Evolutionary conservation across 2,113 vertebrate genomes (phyloP).

Genomic region (Poeciliopsis prolifica): DNA sequence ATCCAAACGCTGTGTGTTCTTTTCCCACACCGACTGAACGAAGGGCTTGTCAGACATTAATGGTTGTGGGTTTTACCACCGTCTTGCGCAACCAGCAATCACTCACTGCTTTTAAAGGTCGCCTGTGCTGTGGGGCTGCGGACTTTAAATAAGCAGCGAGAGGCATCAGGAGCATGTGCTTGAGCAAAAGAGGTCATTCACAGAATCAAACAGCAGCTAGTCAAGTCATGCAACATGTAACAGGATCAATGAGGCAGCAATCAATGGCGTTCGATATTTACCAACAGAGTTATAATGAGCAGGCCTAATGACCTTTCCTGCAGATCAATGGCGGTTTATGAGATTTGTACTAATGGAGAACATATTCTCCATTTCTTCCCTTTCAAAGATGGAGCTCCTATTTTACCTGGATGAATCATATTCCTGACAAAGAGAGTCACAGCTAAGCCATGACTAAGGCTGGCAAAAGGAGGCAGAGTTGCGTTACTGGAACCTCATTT

Average conservation of each 20-base stretch:
- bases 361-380: not conserved
- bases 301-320: slow-evolving; percentile 3
- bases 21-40: slow-evolving; percentile 5
- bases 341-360: slow-evolving; percentile 8
- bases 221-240: slow-evolving; percentile 8
- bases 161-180: not conserved
- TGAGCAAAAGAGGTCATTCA: not conserved
- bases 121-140: slow-evolving; percentile 14
- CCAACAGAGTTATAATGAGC: slow-evolving; percentile 17
- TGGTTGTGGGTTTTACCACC: slow-evolving; percentile 10
- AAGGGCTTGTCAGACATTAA: not conserved
- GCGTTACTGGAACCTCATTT: not conserved
- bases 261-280: slow-evolving; percentile 17
- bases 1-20: not conserved
- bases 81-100: slow-evolving; percentile 29
- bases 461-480: not conserved
- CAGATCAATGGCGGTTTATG: slow-evolving; percentile 17
- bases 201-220: slow-evolving; percentile 5
- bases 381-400: not conserved
- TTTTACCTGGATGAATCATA: not conserved
- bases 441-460: slow-evolving; percentile 2
- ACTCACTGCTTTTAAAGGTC: slow-evolving; percentile 47
- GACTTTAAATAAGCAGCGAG: slow-evolving; percentile 17
- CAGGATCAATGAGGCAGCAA: slow-evolving; percentile 4
- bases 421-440: slow-evolving; percentile 30